phyloP scores from a whole-genome alignment of 1,140 invertebrate species.

The Zaprionus inermis region DNA sequence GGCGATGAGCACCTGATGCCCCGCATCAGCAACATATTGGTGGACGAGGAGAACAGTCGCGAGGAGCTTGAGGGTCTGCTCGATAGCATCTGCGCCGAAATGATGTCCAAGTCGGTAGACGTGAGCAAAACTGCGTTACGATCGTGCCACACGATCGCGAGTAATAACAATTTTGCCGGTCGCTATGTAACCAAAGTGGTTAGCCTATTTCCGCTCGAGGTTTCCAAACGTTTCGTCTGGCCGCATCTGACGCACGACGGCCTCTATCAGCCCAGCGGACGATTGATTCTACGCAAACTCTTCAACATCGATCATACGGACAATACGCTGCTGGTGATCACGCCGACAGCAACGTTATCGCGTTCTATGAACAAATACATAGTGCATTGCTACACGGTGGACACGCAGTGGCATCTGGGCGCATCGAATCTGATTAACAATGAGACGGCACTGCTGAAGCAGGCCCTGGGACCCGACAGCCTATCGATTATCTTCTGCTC shows the following conservation, averaged over 20 bases:
- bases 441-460: background rate
- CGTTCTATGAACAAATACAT: conserved; percentile 5
- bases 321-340: conserved; percentile 7
- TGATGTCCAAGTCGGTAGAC: no score
- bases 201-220: conserved; percentile 14
- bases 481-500: conserved; percentile 11
- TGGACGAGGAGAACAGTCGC: background rate
- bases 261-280: background rate
- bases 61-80: conserved; percentile 13
- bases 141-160: background rate
- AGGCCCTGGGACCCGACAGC: background rate
- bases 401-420: conserved; percentile 17
- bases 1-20: background rate
- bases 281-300: conserved; percentile 7
- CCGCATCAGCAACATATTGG: background rate
- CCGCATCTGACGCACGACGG: background rate
- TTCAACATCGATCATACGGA: conserved; percentile 5
- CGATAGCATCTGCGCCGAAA: background rate
- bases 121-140: no score
- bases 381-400: conserved; percentile 13
- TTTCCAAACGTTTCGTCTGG: conserved; percentile 11
- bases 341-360: conserved; percentile 1
- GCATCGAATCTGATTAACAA: conserved; percentile 2
- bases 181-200: conserved; percentile 27
- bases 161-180: background rate